Evolutionary conservation across 2,113 vertebrate species (phyloP), one percentile per base, ranked within the genome.

Genomic region (Pseudorhombus dupliciocellatus): DNA sequence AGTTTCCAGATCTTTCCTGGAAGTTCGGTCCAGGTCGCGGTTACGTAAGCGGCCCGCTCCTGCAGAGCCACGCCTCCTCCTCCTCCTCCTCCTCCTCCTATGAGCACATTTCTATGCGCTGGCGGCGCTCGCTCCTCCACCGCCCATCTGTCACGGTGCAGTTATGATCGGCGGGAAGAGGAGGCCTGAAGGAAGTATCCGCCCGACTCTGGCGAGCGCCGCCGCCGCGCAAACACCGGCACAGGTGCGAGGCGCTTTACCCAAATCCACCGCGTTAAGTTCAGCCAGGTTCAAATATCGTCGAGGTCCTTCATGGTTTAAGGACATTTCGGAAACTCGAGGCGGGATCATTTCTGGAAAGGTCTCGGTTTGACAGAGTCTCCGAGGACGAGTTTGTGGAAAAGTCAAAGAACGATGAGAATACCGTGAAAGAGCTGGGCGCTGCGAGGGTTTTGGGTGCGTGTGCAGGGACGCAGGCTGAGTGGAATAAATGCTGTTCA

Each of bases 101-200:
- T 52, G 77, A 81, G 80, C 69, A 75, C 83, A 83, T 91, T 84
- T 90, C 78, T 77, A 85, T 89, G 87, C 87, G 71, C 68, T 51
- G 44, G 73, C 46, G 1, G 12, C 30, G 37, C 40, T 46, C 20
- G 58, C 76, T 66, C 75, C 62, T 16, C 86, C 69, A 60, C 85
- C 75, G 72, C 72, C 90, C 89, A 90, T 90, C 90, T 92, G 90
- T 90, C 88, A 77, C 67, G 26, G 62, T 62, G 75, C 79, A 79
- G 67, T 89, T 79, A 84, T 80, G 83, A 89, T 86, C 81, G 75
- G 80, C 82, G 73, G 68, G 60, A 69, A 66, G 55, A 79, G 72
- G 72, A 24, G 75, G 75, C 71, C 66, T 31, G 54, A 69, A 67
- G 68, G 74, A 79, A 62, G 75, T 70, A 79, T 50, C 72, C 34